These are phyloP conservation scores for Alosa sapidissima DNA, from an alignment of 2,797 vertebrate species.

Conservation along the genomic window DNA sequence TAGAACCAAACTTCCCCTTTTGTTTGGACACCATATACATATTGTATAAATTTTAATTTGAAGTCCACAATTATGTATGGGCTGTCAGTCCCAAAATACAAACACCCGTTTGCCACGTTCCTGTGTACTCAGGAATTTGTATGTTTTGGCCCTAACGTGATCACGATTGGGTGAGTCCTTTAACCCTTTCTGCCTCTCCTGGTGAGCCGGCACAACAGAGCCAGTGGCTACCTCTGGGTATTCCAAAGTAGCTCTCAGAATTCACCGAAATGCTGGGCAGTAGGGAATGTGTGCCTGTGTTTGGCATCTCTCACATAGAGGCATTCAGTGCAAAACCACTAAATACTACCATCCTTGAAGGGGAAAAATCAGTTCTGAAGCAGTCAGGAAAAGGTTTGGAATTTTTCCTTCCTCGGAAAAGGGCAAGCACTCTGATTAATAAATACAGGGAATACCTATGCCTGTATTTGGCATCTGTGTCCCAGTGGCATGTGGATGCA, in stretches of 20 bases:
- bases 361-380: too few relatives aligned
- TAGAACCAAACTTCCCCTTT: background rate
- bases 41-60: background rate
- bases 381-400: too few relatives aligned
- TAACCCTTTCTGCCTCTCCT: slow-evolving; percentile 13
- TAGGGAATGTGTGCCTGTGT: background rate
- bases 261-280: background rate
- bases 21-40: background rate
- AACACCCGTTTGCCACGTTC: slow-evolving; percentile 1
- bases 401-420: too few relatives aligned
- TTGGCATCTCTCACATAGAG: background rate
- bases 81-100: background rate
- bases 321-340: background rate
- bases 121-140: slow-evolving; percentile 3
- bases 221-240: background rate
- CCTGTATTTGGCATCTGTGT: background rate
- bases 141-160: background rate
- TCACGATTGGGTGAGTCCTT: slow-evolving; percentile 6
- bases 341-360: background rate
- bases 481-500: background rate
- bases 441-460: background rate
- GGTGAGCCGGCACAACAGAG: background rate
- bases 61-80: background rate
- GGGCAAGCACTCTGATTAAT: too few relatives aligned
- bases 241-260: background rate